Base-by-base conservation (phyloP, 2,113 vertebrate species). In the Centrocercus urophasianus region DNA sequence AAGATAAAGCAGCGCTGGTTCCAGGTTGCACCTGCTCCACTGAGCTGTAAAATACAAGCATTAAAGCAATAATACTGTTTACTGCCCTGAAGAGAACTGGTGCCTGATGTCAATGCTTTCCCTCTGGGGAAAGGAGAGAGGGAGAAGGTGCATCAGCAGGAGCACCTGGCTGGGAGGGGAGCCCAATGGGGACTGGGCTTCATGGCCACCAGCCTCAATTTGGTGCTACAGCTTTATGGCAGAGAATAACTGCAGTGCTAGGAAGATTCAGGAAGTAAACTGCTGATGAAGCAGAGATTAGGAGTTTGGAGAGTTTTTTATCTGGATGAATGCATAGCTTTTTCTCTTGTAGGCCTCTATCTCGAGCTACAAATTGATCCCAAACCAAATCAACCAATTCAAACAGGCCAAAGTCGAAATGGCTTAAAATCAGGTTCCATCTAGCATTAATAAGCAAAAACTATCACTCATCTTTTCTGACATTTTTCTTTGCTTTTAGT, bases 251-350 rank as follows among this genome's bases (percentile, higher is more conserved):
- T 73, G 66, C 71, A n/a, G 50, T 1, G 38, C 15, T 66, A 52
- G 28, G 70, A 59, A 60, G 54, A 66, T 50, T 60, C 64, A 74
- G 71, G 81, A 77, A 77, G 56, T 56, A 71, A 92, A 91, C 54
- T 87, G 84, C 91, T 91, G 89, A 73, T 91, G 91, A 52, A 83
- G 87, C 67, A 73, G 54, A 36, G 3, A 5, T n/a, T 61, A 45
- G 52, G 50, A 47, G 71, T 18, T 93, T 50, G 74, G 64, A 43
- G 45, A 73, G 0, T 28, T 8, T 48, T 76, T 90, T 76, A 56
- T 56, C 60, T 60, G 56, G 17, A 38, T 79, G 32, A 45, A 70
- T 42, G 54, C 69, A 47, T 47, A 34, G 24, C 13, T 74, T 67
- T 66, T 88, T 56, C 54, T 80, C 15, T 65, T 57, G 65, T 45